Base-by-base conservation (phyloP, 2,888 invertebrate species). In the Lypha dubia region DNA sequence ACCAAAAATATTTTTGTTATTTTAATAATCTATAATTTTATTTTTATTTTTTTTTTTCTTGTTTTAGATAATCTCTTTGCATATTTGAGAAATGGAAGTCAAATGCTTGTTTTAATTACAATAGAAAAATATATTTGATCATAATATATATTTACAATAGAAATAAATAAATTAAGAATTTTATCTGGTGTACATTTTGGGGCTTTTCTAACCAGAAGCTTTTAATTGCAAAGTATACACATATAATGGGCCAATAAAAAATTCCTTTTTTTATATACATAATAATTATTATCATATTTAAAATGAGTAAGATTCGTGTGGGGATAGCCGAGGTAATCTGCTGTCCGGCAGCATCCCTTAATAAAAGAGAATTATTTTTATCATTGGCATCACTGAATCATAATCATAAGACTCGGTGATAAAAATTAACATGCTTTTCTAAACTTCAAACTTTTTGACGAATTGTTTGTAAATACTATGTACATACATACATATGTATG, bases 21-120 rank as follows among this genome's bases (percentile, higher is more conserved):
- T 67, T 49, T 65, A 67, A 46, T 63, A 11, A 49, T 49, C 0
- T 49, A 46, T 17, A 6, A n/a, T 49, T 49, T 0, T 46, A 17
- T 46, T 24, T 17, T 13, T 11, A 11, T 9, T 15, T 56, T 68
- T 58, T 17, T 49, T 15, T 56, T 60, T 38, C 28, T 67, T 77
- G 13, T 68, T n/a, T n/a, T n/a, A 73, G 79, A 63, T 60, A 71
- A 74, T 74, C 83, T 80, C 77, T 81, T 83, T 67, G 82, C 79
- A 83, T 83, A 85, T 85, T 83, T 83, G 41, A 77, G 77, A 75
- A 82, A 67, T 79, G 79, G 79, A 86, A 82, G 84, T 81, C 82
- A 84, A 86, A 77, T 85, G 80, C 80, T 83, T 35, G 35, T 51
- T 63, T 76, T 68, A 56, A 38, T 73, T 56, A n/a, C n/a, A n/a